A percentile compares a stretch with the other conserved stretches of the same genome.
Evolutionary conservation across 2,888 invertebrate genomes (phyloP).

Genomic region (Alentia gelatinosa): DNA sequence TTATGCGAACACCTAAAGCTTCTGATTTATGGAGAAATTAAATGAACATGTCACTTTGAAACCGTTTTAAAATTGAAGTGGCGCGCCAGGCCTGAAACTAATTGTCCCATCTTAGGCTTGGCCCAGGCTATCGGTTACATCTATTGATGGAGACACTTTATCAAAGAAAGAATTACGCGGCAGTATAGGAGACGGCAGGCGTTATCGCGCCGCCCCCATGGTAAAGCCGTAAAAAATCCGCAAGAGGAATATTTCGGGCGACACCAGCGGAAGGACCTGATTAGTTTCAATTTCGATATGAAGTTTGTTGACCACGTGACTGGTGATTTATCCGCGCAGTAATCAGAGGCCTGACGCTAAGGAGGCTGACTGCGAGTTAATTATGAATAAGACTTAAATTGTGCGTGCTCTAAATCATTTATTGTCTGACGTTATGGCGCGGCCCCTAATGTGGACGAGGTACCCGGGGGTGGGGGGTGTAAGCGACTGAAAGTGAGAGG

Average conservation of each 20-base stretch:
- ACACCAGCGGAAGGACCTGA: slow-evolving; percentile 39
- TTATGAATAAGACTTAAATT: slow-evolving; percentile 54
- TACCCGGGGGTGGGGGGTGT: neutral
- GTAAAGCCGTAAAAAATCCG: slow-evolving; percentile 40
- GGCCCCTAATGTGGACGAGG: neutral
- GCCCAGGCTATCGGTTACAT: slow-evolving; percentile 37
- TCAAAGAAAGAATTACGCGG: slow-evolving; percentile 48
- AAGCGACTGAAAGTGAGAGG: no score
- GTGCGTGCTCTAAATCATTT: slow-evolving; percentile 42
- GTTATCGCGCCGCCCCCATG: slow-evolving; percentile 14
- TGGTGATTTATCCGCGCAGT: slow-evolving; percentile 35
- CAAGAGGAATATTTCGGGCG: slow-evolving; percentile 33
- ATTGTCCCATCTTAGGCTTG: slow-evolving; percentile 31
- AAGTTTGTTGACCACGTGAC: slow-evolving; percentile 50
- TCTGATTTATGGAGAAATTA: slow-evolving; percentile 6
- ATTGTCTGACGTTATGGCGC: slow-evolving; percentile 29
- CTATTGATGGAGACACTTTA: slow-evolving; percentile 25
- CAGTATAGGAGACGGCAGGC: neutral
- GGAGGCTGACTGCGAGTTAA: slow-evolving; percentile 8
- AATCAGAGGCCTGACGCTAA: slow-evolving; percentile 12
- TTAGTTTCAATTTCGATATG: slow-evolving; percentile 50
- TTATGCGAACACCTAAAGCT: neutral
- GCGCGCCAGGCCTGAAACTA: neutral
- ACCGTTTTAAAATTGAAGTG: slow-evolving; percentile 53
- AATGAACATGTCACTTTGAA: slow-evolving; percentile 43